Conservation (phyloP, 1,140 invertebrate genomes). For the Zaprionus africanus region DNA sequence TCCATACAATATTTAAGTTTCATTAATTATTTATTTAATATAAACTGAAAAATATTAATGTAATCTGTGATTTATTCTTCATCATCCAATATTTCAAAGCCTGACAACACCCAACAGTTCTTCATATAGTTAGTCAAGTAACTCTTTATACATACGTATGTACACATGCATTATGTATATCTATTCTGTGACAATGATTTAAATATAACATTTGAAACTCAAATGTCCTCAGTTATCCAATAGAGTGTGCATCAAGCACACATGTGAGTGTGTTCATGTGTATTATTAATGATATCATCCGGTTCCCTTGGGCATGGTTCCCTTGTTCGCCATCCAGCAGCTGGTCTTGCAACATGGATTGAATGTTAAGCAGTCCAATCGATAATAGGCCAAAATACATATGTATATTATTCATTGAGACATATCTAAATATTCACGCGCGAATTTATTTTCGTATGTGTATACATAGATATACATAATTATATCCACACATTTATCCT, state of each 20-base stretch:
- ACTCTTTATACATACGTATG: too few species aligned
- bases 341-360: background rate
- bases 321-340: background rate
- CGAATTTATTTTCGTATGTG: background rate
- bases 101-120: background rate
- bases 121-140: too few species aligned
- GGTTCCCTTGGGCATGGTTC: background rate
- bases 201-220: background rate
- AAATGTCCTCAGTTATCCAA: background rate
- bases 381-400: background rate
- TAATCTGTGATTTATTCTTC: background rate
- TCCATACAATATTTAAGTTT: background rate
- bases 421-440: slow-evolving; percentile 2
- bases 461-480: background rate
- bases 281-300: slow-evolving; percentile 32
- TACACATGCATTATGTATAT: too few species aligned
- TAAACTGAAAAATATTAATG: background rate
- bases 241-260: background rate
- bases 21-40: background rate
- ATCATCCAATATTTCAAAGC: background rate
- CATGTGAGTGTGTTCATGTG: background rate
- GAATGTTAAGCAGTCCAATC: background rate
- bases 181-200: background rate
- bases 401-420: background rate
- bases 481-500: background rate